phyloP scores from a whole-genome alignment of 2,113 vertebrate species.

The Cacatua alba region DNA sequence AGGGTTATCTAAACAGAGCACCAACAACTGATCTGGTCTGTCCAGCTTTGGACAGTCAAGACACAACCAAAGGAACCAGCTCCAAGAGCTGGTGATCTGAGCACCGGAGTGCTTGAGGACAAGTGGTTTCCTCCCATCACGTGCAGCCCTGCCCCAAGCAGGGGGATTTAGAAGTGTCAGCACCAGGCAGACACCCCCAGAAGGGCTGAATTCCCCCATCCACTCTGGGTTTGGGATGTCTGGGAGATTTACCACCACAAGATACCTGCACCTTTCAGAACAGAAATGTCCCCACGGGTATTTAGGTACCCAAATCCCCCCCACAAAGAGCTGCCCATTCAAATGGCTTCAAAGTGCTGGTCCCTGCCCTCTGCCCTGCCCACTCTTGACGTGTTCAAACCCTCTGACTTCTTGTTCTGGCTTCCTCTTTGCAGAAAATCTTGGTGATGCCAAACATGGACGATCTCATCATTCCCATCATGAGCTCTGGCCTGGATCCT shows the following conservation, averaged over 20 bases:
- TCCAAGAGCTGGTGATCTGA: neutral
- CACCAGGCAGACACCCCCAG: neutral
- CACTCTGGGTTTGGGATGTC: rapidly evolving
- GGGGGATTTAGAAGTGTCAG: neutral
- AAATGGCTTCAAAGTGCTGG: neutral
- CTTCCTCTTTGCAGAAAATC: conserved; percentile 79
- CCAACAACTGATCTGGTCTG: neutral
- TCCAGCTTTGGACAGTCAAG: neutral
- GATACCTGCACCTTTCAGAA: neutral
- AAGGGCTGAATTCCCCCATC: neutral
- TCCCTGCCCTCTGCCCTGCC: neutral
- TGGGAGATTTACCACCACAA: neutral
- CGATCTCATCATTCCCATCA: conserved; percentile 86
- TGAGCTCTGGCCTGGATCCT: conserved; percentile 77
- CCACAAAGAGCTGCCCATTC: neutral
- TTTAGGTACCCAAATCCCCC: neutral
- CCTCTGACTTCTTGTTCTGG: neutral
- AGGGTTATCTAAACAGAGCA: neutral
- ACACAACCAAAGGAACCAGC: neutral
- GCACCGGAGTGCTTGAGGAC: neutral
- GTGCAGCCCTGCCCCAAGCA: neutral
- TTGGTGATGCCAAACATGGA: conserved; percentile 94
- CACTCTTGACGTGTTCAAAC: neutral
- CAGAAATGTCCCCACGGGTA: neutral
- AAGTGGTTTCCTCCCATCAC: neutral